Conservation (phyloP, 2,113 vertebrate species). For the Melanerpes aurifrons region DNA sequence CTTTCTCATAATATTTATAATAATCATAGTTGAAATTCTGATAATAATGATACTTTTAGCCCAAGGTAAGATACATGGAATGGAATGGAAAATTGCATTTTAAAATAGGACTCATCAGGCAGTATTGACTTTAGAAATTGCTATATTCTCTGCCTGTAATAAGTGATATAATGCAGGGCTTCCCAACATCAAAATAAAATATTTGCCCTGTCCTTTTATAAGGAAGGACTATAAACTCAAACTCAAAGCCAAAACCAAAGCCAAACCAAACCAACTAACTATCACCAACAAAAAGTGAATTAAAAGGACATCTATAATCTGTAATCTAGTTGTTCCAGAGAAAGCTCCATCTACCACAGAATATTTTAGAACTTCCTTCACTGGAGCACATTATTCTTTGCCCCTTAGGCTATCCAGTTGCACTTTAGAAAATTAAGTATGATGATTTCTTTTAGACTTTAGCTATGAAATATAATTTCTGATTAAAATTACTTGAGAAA, state of each 20-base stretch:
- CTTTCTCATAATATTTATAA: not conserved
- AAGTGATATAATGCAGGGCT: not conserved
- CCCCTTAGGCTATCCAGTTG: conserved; percentile 1
- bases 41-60: not conserved
- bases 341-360: not conserved
- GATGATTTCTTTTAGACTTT: conserved; percentile 16
- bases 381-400: conserved; percentile 11
- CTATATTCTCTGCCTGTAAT: not conserved
- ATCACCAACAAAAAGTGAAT: not conserved
- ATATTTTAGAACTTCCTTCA: conserved; percentile 8
- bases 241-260: not conserved
- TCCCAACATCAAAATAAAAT: not conserved
- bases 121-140: not conserved
- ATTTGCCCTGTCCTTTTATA: not conserved
- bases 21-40: not conserved
- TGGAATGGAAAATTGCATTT: not conserved
- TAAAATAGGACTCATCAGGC: not conserved
- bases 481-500: conserved; percentile 10
- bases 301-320: not conserved
- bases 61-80: not conserved
- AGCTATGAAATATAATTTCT: conserved; percentile 36
- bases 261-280: too few species aligned
- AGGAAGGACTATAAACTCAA: not conserved
- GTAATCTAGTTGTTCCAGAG: not conserved
- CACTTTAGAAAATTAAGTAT: conserved; percentile 24